Conservation (phyloP, 2,113 vertebrate genomes). For the Falco punctatus region DNA sequence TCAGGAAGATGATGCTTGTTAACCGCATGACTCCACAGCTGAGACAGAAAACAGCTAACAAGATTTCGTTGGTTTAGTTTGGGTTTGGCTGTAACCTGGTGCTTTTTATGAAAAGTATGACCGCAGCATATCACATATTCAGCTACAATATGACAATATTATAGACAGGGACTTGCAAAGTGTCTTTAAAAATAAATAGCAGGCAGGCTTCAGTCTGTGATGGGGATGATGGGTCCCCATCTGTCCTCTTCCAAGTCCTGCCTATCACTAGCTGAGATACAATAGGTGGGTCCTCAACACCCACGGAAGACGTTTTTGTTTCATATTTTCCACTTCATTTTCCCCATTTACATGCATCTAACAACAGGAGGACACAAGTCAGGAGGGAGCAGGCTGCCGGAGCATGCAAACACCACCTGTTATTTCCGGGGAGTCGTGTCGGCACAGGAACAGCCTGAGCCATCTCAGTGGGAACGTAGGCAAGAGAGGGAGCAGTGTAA, state of each 20-base stretch:
- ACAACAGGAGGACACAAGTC: neutral
- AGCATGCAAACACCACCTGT: neutral
- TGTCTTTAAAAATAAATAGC: neutral
- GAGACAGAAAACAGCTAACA: neutral
- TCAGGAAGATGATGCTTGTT: neutral
- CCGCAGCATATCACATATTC: neutral
- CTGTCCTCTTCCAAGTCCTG: neutral
- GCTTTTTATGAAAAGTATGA: neutral
- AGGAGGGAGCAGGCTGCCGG: neutral
- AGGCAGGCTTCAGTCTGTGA: neutral
- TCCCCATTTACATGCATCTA: neutral
- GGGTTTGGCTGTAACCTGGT: neutral
- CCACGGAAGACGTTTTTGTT: neutral
- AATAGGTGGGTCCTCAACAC: neutral
- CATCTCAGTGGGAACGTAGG: accelerated
- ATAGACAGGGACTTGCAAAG: neutral
- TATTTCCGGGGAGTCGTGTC: neutral
- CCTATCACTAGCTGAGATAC: neutral
- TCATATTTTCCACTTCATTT: neutral
- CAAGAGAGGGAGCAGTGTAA: neutral
- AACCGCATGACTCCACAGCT: accelerated
- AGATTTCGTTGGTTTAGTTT: neutral
- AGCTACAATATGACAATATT: neutral
- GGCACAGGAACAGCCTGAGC: neutral
- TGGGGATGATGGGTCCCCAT: neutral